Evolutionary conservation across 2,888 invertebrate species (phyloP).

Genomic region (Autographa pulchrina): DNA sequence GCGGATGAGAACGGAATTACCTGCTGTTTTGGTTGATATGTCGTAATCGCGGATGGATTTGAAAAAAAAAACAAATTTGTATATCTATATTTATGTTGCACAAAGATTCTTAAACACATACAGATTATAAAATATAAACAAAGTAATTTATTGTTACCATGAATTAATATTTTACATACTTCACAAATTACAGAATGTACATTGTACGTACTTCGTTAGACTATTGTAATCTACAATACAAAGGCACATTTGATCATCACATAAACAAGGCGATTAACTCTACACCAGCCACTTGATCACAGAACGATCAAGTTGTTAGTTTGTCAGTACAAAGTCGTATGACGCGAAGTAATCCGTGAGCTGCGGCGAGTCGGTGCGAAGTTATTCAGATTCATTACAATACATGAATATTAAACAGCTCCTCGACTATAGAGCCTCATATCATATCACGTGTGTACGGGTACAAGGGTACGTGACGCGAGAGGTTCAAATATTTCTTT

Average conservation of each 20-base stretch:
- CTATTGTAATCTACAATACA: background rate
- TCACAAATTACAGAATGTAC: no score
- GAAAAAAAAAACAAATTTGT: no score
- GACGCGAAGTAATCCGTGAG: slow-evolving; percentile 10
- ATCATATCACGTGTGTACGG: background rate
- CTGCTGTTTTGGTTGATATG: background rate
- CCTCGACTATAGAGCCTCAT: background rate
- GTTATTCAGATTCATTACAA: slow-evolving; percentile 32
- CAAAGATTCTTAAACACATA: no score
- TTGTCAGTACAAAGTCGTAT: slow-evolving; percentile 24
- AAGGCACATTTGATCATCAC: background rate
- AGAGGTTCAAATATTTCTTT: slow-evolving; percentile 3
- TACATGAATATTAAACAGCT: slow-evolving; percentile 48
- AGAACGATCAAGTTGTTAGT: background rate
- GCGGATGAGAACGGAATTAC: background rate
- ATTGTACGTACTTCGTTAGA: no score
- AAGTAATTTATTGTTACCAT: no score
- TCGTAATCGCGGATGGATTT: background rate
- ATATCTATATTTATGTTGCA: no score
- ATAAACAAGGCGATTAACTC: background rate
- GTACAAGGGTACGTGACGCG: slow-evolving; percentile 1
- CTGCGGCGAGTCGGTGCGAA: slow-evolving; percentile 11
- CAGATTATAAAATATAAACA: no score
- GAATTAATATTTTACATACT: no score
- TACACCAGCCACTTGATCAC: background rate